A percentile compares a stretch with the other conserved stretches of the same genome.
Conservation (phyloP, 2,888 invertebrate species). For the Trissonchulus sp. region DNA sequence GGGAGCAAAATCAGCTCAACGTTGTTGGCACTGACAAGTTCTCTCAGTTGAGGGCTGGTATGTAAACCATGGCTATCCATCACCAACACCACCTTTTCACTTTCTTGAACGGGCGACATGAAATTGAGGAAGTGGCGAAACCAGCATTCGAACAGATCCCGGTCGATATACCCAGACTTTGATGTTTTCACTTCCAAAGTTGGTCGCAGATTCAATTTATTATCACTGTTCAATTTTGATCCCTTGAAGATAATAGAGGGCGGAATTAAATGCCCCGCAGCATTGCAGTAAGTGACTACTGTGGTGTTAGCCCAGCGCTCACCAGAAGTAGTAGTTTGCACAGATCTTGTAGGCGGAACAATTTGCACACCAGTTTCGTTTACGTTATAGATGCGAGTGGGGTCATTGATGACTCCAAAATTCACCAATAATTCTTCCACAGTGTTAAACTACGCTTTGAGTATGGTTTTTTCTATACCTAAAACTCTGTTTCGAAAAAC, state of each 20-base stretch:
- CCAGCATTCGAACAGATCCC: neutral
- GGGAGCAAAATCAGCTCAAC: slow-evolving; percentile 1
- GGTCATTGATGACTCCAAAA: slow-evolving; percentile 2
- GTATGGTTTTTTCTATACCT: neutral
- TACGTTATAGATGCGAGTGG: neutral
- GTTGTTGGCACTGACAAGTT: neutral
- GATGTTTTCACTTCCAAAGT: neutral
- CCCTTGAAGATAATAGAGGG: slow-evolving; percentile 5
- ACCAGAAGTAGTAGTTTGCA: slow-evolving; percentile 10
- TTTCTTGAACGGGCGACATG: neutral
- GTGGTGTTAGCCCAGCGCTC: neutral
- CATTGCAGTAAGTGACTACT: slow-evolving; percentile 5
- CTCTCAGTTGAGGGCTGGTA: neutral
- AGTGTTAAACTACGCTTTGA: neutral
- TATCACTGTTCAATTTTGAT: neutral
- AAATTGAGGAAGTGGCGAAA: neutral
- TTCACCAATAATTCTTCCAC: neutral
- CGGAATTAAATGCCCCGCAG: neutral
- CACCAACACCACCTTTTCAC: slow-evolving; percentile 3
- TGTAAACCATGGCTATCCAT: slow-evolving; percentile 1
- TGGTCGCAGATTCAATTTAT: neutral
- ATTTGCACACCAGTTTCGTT: slow-evolving; percentile 13
- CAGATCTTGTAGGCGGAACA: neutral
- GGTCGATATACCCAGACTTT: neutral
- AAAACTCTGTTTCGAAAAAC: neutral